Evolutionary conservation across 1,140 invertebrate genomes (phyloP).

Genomic region (Drosophila subobscura): DNA sequence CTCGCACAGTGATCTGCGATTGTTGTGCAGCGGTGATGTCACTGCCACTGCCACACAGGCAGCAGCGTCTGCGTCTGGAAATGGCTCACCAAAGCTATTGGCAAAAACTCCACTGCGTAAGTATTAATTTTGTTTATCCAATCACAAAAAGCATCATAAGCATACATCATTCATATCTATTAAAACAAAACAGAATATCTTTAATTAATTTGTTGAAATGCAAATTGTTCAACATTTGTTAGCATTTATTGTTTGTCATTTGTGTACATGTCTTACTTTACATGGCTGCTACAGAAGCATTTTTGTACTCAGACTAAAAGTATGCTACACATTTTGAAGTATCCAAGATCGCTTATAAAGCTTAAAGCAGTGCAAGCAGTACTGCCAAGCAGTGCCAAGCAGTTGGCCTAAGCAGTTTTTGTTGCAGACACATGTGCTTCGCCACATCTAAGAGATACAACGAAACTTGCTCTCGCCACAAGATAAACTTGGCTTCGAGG

Average conservation of each 20-base stretch:
- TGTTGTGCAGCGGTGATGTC: conserved; percentile 40
- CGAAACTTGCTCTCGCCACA: conserved; percentile 32
- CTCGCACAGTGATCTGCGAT: conserved; percentile 80
- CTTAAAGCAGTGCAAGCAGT: conserved; percentile 24
- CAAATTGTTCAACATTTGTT: too few relatives aligned
- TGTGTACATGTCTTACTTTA: background rate
- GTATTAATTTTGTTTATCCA: conserved; percentile 17
- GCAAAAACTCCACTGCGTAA: conserved; percentile 80
- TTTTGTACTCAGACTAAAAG: conserved; percentile 7
- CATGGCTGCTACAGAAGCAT: background rate
- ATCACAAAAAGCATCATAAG: too few relatives aligned
- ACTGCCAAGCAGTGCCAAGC: conserved; percentile 10
- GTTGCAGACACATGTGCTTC: conserved; percentile 54
- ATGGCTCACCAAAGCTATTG: conserved; percentile 75
- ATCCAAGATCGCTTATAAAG: background rate
- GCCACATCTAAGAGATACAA: conserved; percentile 50
- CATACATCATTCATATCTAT: too few relatives aligned
- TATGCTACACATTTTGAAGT: conserved; percentile 12
- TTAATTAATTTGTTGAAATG: too few relatives aligned
- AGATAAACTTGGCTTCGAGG: conserved; percentile 12
- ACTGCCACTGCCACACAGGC: conserved; percentile 14
- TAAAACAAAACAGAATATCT: too few relatives aligned
- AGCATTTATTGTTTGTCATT: too few relatives aligned
- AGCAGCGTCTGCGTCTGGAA: conserved; percentile 26
- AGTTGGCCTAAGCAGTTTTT: conserved; percentile 12